Evolutionary conservation across 2,797 vertebrate species (phyloP).

Genomic region (Spizella passerina): DNA sequence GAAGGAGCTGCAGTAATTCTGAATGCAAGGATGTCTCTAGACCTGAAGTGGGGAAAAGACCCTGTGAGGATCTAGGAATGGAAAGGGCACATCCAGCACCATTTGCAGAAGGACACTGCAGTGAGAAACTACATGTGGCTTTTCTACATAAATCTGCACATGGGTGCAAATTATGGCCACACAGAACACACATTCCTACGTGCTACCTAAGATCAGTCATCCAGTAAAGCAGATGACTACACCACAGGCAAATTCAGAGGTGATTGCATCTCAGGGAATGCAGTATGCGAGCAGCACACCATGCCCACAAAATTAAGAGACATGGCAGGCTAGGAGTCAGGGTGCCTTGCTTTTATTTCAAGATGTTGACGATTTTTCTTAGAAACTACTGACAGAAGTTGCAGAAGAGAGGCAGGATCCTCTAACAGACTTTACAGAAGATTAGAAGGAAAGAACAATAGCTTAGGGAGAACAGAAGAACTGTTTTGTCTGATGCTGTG

Average conservation of each 20-base stretch:
- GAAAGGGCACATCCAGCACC: not conserved
- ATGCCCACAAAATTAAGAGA: not conserved
- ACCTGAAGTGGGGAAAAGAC: not conserved
- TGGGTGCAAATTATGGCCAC: not conserved
- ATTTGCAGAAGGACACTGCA: too few species aligned
- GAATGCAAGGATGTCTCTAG: not conserved
- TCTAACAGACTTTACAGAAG: not conserved
- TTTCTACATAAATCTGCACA: not conserved
- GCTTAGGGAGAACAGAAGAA: conserved; percentile 3
- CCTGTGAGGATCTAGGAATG: not conserved
- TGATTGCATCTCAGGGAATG: not conserved
- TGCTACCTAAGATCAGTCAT: not conserved
- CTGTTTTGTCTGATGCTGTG: conserved; percentile 3
- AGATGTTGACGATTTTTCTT: not conserved
- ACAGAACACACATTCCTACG: not conserved
- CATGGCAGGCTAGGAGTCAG: not conserved
- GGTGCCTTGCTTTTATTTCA: not conserved
- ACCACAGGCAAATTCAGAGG: not conserved
- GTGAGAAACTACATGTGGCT: not conserved
- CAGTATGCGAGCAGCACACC: not conserved
- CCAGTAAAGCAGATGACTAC: not conserved
- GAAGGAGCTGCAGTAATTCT: not conserved
- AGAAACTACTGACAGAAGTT: not conserved
- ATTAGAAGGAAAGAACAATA: conserved; percentile 25
- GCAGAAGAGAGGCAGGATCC: not conserved